Base-by-base conservation (phyloP, 2,888 invertebrate species). In the Nineta flava region DNA sequence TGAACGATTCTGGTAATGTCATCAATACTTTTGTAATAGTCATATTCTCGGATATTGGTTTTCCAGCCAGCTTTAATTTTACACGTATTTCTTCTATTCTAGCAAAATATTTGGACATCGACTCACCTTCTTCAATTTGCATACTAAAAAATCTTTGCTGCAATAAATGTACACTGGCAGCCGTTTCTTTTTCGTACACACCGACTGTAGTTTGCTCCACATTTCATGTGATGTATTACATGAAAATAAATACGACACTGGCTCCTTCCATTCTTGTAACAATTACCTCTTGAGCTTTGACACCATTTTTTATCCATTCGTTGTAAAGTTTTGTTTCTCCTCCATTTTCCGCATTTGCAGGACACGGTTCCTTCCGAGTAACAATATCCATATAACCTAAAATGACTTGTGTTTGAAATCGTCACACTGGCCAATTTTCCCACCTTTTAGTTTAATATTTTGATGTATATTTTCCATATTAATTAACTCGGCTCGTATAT, bases 241-340 rank as follows among this genome's bases (percentile, higher is more conserved):
- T 58, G 58, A 51, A 50, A 58, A 56, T 3, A 53, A 55, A 13
- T 56, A 12, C 10, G n/a, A n/a, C n/a, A n/a, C n/a, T n/a, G n/a
- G n/a, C n/a, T n/a, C n/a, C n/a, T 57, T 13, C 10, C 56, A 9
- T 43, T 56, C 54, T 52, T 57, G n/a, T n/a, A n/a, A n/a, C n/a
- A n/a, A n/a, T n/a, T n/a, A n/a, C n/a, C n/a, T n/a, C n/a, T n/a
- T n/a, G 55, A 9, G 58, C 56, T 48, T 55, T 56, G 9, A 54
- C 52, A 51, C 57, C 56, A 26, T 55, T 51, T 26, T 52, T 55
- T 2, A 44, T 9, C 56, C 56, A 57, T 46, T n/a, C n/a, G n/a
- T n/a, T n/a, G n/a, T n/a, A n/a, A n/a, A 47, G 51, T 13, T n/a
- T 40, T 34, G 34, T 9, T 9, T 50, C 51, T 15, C 48, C 46